phyloP scores from a whole-genome alignment of 2,113 vertebrate species.

The Sakesphorus luctuosus region DNA sequence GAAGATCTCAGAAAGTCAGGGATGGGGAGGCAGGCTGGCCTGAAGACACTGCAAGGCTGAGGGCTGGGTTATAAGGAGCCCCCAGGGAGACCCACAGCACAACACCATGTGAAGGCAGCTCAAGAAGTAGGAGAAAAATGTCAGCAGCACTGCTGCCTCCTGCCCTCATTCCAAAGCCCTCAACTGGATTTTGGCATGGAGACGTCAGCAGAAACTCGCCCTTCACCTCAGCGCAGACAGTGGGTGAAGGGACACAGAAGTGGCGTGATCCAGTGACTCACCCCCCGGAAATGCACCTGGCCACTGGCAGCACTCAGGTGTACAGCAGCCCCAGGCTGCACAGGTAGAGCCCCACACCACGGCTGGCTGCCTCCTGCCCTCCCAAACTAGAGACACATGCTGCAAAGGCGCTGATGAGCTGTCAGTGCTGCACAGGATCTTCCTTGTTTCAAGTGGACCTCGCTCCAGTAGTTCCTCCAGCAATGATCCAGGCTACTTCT shows the following conservation, averaged over 20 bases:
- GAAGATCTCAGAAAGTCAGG: fast-evolving
- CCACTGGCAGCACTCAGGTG: fast-evolving
- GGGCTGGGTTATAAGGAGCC: not conserved
- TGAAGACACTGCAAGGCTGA: not conserved
- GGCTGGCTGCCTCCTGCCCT: not conserved
- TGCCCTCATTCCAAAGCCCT: not conserved
- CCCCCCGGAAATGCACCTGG: fast-evolving
- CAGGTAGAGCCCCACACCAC: not conserved
- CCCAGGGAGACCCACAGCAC: not conserved
- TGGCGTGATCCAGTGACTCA: not conserved
- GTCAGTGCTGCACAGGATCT: fast-evolving
- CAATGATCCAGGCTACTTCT: not conserved
- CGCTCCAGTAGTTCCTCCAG: not conserved
- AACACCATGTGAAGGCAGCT: not conserved
- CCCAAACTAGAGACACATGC: not conserved
- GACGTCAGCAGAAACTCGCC: not conserved
- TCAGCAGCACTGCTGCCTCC: not conserved
- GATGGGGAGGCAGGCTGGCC: not conserved
- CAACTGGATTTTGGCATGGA: not conserved
- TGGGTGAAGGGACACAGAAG: not conserved
- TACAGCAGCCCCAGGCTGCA: not conserved
- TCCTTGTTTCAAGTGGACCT: not conserved
- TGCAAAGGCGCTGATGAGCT: not conserved
- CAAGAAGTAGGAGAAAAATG: not conserved
- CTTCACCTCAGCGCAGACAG: not conserved